Evolutionary conservation across 2,888 invertebrate species (phyloP), one percentile per base, ranked within the genome.

Genomic region (Tetragonisca angustula): DNA sequence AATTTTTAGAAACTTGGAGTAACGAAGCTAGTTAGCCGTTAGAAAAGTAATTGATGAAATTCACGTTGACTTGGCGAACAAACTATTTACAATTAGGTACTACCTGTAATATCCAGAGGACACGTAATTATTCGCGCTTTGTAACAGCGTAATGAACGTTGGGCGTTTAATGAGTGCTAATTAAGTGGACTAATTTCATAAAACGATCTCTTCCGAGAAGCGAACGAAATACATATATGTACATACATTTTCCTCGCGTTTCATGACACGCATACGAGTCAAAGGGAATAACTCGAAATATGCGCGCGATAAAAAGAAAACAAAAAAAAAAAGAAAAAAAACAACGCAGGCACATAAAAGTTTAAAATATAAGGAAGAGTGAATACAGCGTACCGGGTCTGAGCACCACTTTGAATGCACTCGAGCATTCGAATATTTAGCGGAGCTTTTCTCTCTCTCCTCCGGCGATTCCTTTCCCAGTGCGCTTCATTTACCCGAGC

Each of bases 401-500:
- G 87, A 85, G 84, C 76, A 80, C 79, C 78, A 78, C 79, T 84
- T 83, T 76, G 83, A 80, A 85, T 80, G 87, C 84, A 76, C 73
- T 84, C 83, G 86, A 87, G 90, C 86, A 79, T 88, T 84, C 79
- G 85, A 89, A 90, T 89, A 84, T 88, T 89, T 88, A 88, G 74
- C 84, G 81, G 83, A 84, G 81, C 73, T 83, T 84, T 84, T 82
- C 81, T 78, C 32, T 78, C 32, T 32, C 85, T 77, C 88, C 72
- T 81, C 79, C 65, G 81, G 72, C 86, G 84, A 85, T 83, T 87
- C 83, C 82, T 88, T 83, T 86, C 65, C 50, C 84, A 86, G 87
- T 85, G 83, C 91, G 91, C 90, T 90, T 91, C 91, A 91, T 91
- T 91, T 91, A 91, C 87, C 77, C 87, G 83, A 69, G 79, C 83